Conservation (phyloP, 2,888 invertebrate species). For the Onthophagus sagittarius region DNA sequence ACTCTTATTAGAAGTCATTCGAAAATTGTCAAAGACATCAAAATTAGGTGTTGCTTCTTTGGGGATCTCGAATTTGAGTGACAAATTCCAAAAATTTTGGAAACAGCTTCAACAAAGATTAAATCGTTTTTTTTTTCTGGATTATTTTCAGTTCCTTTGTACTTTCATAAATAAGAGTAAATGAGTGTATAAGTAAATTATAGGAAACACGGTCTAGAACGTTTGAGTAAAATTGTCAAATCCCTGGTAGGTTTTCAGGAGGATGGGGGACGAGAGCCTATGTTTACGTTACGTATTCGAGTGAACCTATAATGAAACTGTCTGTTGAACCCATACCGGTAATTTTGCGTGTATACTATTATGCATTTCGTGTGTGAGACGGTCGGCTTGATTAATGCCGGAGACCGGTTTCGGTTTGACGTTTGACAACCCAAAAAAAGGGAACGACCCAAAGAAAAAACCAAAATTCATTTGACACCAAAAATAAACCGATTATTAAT, state of each 20-base stretch:
- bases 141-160: too few species aligned
- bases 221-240: background rate
- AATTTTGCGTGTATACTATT: conserved; percentile 1
- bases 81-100: too few species aligned
- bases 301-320: conserved; percentile 11
- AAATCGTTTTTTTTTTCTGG: too few species aligned
- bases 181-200: background rate
- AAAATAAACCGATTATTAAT: background rate
- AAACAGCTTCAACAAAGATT: too few species aligned
- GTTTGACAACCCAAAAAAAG: background rate
- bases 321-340: conserved; percentile 5
- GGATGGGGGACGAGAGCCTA: background rate
- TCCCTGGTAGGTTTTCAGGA: background rate
- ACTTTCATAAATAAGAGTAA: too few species aligned
- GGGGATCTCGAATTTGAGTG: too few species aligned
- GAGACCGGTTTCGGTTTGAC: background rate
- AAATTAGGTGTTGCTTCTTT: too few species aligned
- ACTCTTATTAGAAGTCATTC: too few species aligned
- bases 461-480: background rate
- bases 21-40: too few species aligned
- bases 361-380: background rate
- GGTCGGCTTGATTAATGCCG: background rate
- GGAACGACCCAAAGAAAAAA: background rate
- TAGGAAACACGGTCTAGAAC: background rate
- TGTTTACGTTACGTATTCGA: conserved; percentile 11